A percentile compares a stretch with the other conserved stretches of the same genome.
Evolutionary conservation across 2,113 vertebrate species (phyloP).

Genomic region (Cromileptes altivelis): DNA sequence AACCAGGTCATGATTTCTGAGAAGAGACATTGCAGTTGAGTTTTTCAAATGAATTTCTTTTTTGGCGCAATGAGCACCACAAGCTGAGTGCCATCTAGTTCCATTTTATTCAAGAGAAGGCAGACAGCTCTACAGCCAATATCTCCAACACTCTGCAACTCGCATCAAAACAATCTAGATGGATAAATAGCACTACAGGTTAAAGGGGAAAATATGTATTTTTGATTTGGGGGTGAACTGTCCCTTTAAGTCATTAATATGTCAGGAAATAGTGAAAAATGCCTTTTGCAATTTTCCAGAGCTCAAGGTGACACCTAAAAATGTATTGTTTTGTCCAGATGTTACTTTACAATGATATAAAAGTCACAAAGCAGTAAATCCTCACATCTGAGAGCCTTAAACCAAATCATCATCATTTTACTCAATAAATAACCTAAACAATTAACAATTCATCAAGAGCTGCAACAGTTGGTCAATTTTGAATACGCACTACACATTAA

Average conservation of each 20-base stretch:
- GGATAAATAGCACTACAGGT: no score
- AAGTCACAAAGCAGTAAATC: background rate
- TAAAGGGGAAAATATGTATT: no score
- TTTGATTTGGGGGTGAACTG: no score
- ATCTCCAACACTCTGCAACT: no score
- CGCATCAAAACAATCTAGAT: no score
- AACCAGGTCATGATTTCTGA: no score
- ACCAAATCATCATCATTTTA: background rate
- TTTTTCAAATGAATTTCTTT: no score
- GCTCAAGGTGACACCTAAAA: background rate
- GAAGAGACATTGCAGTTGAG: no score
- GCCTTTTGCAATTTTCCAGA: background rate
- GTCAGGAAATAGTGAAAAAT: background rate
- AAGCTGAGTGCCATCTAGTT: no score
- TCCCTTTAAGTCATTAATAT: background rate
- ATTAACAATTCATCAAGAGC: background rate
- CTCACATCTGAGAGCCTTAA: background rate
- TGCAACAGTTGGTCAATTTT: background rate
- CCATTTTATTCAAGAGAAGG: no score
- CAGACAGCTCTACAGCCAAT: no score
- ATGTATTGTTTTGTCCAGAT: background rate
- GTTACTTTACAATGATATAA: background rate
- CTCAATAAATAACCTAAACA: background rate
- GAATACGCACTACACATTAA: background rate
- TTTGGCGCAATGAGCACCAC: no score